phyloP scores from a whole-genome alignment of 2,113 vertebrate genomes.

The Urocolius indicus region DNA sequence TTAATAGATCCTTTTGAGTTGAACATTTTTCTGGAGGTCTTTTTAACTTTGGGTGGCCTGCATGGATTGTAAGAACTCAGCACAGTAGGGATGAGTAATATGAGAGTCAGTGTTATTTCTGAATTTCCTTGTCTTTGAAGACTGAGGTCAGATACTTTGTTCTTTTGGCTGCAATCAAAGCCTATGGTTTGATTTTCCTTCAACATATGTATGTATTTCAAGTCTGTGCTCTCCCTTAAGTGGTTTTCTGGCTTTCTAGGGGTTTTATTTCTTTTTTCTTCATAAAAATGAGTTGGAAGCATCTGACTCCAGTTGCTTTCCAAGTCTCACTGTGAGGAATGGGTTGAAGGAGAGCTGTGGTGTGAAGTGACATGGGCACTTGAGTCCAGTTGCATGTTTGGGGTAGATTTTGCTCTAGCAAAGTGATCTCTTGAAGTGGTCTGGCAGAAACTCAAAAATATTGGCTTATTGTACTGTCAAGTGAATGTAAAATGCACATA shows the following conservation, averaged over 20 bases:
- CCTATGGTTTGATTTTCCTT: conserved; percentile 7
- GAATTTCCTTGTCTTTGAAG: conserved; percentile 55
- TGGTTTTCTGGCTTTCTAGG: background rate
- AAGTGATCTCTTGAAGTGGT: background rate
- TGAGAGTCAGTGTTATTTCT: conserved; percentile 10
- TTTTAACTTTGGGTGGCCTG: conserved; percentile 56
- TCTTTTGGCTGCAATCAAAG: conserved; percentile 14
- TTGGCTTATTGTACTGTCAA: background rate
- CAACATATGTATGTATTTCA: background rate
- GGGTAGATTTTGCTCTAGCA: background rate
- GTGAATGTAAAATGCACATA: background rate
- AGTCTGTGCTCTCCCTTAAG: background rate
- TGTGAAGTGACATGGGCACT: background rate
- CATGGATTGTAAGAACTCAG: background rate
- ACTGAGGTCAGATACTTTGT: conserved; percentile 13
- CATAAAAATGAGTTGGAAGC: background rate
- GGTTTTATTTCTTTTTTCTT: background rate
- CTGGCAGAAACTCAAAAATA: background rate
- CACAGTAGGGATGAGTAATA: conserved; percentile 10
- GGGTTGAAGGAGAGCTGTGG: background rate
- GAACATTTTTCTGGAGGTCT: conserved; percentile 17
- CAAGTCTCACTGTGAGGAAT: background rate
- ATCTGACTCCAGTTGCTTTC: background rate
- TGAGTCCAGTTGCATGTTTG: background rate
- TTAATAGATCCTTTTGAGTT: background rate